phyloP scores from a whole-genome alignment of 1,140 invertebrate species.

The Hyphantria cunea region DNA sequence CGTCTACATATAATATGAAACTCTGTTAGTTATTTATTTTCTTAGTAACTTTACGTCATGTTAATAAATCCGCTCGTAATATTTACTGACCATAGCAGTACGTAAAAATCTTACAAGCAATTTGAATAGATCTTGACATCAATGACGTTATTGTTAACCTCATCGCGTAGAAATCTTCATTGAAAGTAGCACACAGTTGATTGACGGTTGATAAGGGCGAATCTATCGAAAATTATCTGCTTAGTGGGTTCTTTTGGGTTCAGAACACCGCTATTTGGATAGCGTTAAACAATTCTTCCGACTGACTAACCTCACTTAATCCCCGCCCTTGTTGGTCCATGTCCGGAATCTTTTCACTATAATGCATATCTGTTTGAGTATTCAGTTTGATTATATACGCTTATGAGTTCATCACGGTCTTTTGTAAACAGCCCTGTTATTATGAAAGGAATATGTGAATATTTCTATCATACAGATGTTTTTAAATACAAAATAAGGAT shows the following conservation, averaged over 20 bases:
- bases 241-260: constrained; percentile 66
- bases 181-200: constrained; percentile 52
- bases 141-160: constrained; percentile 35
- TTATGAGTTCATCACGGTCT: constrained; percentile 48
- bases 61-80: too few species aligned
- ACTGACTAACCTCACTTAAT: constrained; percentile 65
- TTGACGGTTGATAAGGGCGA: constrained; percentile 63
- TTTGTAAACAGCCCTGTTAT: constrained; percentile 31
- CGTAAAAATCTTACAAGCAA: not conserved
- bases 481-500: not conserved
- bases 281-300: constrained; percentile 79
- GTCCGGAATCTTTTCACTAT: constrained; percentile 46
- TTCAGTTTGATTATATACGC: constrained; percentile 67
- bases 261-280: constrained; percentile 70
- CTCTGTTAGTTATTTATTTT: too few species aligned
- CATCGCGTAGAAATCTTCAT: constrained; percentile 37
- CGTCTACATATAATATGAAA: too few species aligned
- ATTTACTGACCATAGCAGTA: too few species aligned
- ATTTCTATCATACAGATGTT: not conserved
- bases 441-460: not conserved
- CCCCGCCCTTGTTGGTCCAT: constrained; percentile 55
- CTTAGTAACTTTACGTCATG: too few species aligned
- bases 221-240: constrained; percentile 74
- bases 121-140: constrained; percentile 20
- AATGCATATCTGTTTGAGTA: constrained; percentile 62